Percentiles rank a stretch among this genome's conserved stretches.
phyloP scores from a whole-genome alignment of 1,140 invertebrate genomes.

The Chionoecetes opilio region DNA sequence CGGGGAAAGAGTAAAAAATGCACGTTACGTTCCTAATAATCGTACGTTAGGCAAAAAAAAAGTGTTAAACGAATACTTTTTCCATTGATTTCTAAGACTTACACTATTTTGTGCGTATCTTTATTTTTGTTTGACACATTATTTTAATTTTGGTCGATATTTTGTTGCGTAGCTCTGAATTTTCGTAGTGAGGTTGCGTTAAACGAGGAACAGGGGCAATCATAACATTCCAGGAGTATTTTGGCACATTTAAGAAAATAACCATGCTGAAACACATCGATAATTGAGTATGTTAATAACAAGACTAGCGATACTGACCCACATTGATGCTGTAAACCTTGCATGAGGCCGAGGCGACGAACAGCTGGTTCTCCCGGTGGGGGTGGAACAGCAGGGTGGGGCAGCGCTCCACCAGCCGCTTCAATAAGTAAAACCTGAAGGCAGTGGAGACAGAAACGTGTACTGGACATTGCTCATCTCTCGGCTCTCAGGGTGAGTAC shows the following conservation, averaged over 20 bases:
- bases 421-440: slow-evolving; percentile 68
- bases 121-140: too few relatives aligned
- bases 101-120: too few relatives aligned
- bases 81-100: too few relatives aligned
- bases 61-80: too few relatives aligned
- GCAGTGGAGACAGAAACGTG: too few relatives aligned
- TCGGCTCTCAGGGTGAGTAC: neutral
- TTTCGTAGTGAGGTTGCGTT: neutral
- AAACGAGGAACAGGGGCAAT: neutral
- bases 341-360: slow-evolving; percentile 63
- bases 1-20: neutral
- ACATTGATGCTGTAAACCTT: slow-evolving; percentile 71
- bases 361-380: slow-evolving; percentile 62
- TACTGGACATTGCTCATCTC: neutral
- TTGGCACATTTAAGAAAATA: neutral
- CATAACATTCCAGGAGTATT: neutral
- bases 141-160: too few relatives aligned
- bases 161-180: too few relatives aligned
- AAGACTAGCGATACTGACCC: slow-evolving; percentile 39
- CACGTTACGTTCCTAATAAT: too few relatives aligned
- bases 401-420: slow-evolving; percentile 57
- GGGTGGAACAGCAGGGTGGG: slow-evolving; percentile 65
- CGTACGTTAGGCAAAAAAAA: too few relatives aligned
- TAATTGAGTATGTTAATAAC: neutral
- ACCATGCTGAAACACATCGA: neutral